Evolutionary conservation across 1,140 invertebrate species (phyloP).

Genomic region (Oncopodura yosiiana): DNA sequence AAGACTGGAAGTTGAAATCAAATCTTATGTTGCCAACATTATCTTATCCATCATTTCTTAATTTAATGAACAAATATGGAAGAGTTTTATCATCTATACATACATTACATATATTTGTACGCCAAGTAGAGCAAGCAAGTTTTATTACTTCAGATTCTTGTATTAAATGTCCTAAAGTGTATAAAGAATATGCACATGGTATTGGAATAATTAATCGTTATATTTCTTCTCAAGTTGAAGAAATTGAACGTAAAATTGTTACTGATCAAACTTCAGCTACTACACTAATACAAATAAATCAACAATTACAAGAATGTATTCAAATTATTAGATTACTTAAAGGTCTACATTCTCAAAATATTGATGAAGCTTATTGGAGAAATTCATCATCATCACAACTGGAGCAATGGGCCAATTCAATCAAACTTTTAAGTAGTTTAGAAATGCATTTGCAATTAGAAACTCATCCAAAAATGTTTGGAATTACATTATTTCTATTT

Average conservation of each 20-base stretch:
- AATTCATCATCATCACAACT: not conserved
- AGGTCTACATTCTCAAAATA: conserved; percentile 6
- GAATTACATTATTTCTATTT: conserved; percentile 13
- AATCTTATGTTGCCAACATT: conserved; percentile 16
- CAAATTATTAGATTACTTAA: conserved; percentile 3
- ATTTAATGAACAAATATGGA: conserved; percentile 5
- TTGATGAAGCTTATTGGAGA: not conserved
- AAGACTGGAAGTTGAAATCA: conserved; percentile 5
- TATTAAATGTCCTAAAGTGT: conserved; percentile 2
- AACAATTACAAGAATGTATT: not conserved
- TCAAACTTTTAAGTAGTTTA: conserved; percentile 12
- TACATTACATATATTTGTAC: conserved; percentile 2
- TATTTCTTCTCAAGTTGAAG: not conserved
- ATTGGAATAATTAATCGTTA: conserved; percentile 6
- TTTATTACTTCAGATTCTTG: not conserved
- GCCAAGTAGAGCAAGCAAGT: not conserved
- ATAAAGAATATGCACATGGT: conserved; percentile 1
- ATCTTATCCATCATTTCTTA: not conserved
- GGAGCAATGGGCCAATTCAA: conserved; percentile 11
- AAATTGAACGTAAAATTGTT: conserved; percentile 12
- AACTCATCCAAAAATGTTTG: not conserved
- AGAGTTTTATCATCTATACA: conserved; percentile 2
- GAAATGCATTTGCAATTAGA: conserved; percentile 18
- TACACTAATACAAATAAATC: conserved; percentile 18
- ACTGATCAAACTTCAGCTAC: not conserved